Conservation (phyloP, 2,113 vertebrate genomes). For the Etheostoma cragini region DNA sequence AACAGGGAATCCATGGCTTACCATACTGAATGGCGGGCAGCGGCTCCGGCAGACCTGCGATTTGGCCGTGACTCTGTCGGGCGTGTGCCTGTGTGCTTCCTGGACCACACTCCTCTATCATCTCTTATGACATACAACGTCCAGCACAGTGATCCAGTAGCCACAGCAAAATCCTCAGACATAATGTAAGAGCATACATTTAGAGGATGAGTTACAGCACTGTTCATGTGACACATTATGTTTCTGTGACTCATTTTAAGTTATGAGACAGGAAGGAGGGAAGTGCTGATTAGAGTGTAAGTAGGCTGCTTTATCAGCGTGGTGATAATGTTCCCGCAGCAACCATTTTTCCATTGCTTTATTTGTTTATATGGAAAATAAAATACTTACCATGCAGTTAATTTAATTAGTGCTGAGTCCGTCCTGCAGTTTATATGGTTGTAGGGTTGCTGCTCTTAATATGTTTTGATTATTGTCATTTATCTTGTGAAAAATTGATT, state of each 20-base stretch:
- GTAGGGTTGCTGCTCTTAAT: background rate
- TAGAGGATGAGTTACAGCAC: slow-evolving; percentile 49
- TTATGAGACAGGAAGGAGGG: slow-evolving; percentile 6
- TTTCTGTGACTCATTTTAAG: slow-evolving; percentile 23
- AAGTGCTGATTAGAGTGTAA: slow-evolving; percentile 8
- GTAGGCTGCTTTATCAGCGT: slow-evolving; percentile 3
- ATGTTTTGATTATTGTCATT: background rate
- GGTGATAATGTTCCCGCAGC: slow-evolving; percentile 20
- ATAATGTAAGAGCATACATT: slow-evolving; percentile 40
- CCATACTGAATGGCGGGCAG: slow-evolving; percentile 11
- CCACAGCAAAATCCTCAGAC: slow-evolving; percentile 52
- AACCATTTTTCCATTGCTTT: slow-evolving; percentile 1
- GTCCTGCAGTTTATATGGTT: background rate
- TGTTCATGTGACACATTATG: slow-evolving; percentile 27
- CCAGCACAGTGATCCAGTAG: slow-evolving; percentile 46
- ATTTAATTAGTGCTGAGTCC: slow-evolving; percentile 14
- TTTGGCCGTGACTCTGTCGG: slow-evolving; percentile 68
- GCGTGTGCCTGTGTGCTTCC: slow-evolving; percentile 74
- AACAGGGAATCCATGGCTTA: slow-evolving; percentile 32
- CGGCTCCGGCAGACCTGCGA: slow-evolving; percentile 59
- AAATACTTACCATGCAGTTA: slow-evolving; percentile 22
- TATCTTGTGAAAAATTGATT: background rate
- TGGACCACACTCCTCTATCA: slow-evolving; percentile 71
- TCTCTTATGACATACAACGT: slow-evolving; percentile 64
- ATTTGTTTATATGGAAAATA: slow-evolving; percentile 5